Base-by-base conservation (phyloP, 2,113 vertebrate species). In the Neolamprologus variostigma region DNA sequence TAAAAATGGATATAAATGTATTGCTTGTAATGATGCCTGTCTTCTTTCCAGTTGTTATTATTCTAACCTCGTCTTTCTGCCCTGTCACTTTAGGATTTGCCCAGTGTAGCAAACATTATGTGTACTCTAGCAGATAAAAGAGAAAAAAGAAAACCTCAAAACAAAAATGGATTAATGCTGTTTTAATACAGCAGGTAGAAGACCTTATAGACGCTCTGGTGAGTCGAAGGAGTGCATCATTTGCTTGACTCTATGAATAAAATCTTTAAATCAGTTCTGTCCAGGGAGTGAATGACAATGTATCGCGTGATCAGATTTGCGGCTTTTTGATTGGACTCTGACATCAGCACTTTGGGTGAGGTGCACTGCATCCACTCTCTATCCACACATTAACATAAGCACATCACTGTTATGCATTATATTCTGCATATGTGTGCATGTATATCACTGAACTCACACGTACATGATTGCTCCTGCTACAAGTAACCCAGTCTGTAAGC, bases 1-100 rank as follows among this genome's bases (percentile, higher is more conserved):
- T 79, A 82, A 78, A 89, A 42, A 81, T 17, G 8, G 0, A 78
- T 47, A 78, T 31, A 31, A 78, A 31, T 50, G 71, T 78, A 50
- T 31, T 78, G 10, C 71, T 78, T 50, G 4, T 47, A 78, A 50
- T 50, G 71, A 50, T 31, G 2, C 0, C 45, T n/a, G 42, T 50
- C 71, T 50, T 31, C 9, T 50, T 50, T 55, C 16, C 50, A 33
- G 5, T 19, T 68, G 3, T 26, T 68, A 35, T 26, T 40, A 26
- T 45, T 21, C 40, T 35, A 37, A 68, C 45, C 82, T 4, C 31
- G 6, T 68, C 14, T 40, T 13, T 71, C 21, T 71, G 16, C 26
- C 23, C 16, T 45, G 19, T 47, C 37, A 61, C 40, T 33, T 82
- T 16, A 82, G 57, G 40, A 82, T 50, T 63, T 26, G 12, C 35